A percentile compares a stretch with the other conserved stretches of the same genome.
phyloP scores from a whole-genome alignment of 1,140 invertebrate species.

The Orussus abietinus region DNA sequence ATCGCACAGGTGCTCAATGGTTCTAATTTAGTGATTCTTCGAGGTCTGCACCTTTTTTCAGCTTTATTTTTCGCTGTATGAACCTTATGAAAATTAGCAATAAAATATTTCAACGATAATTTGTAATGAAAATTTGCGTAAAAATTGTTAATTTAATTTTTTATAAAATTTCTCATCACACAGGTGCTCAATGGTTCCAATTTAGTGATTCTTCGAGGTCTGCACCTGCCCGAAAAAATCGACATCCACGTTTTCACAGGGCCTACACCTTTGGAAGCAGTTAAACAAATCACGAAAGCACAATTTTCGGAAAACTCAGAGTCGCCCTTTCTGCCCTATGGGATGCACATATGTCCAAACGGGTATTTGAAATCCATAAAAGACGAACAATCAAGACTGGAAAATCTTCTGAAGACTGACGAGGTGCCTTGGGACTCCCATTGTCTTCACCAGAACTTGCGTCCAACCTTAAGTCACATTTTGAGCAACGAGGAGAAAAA shows the following conservation, averaged over 20 bases:
- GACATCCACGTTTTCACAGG: slow-evolving; percentile 42
- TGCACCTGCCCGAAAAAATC: slow-evolving; percentile 35
- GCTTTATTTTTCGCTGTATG: too few relatives aligned
- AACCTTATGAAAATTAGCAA: too few relatives aligned
- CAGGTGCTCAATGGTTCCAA: slow-evolving; percentile 29
- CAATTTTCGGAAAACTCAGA: slow-evolving; percentile 3
- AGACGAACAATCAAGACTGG: slow-evolving; percentile 14
- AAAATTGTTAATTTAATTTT: too few relatives aligned
- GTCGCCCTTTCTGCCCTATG: slow-evolving; percentile 37
- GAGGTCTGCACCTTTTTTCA: too few relatives aligned
- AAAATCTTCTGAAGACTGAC: too few relatives aligned
- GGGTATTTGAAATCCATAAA: slow-evolving; percentile 10
- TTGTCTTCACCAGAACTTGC: slow-evolving; percentile 22
- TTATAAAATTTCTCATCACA: slow-evolving; percentile 1
- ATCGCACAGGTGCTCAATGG: too few relatives aligned
- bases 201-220: slow-evolving; percentile 27
- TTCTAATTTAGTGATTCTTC: too few relatives aligned
- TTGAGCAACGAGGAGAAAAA: slow-evolving; percentile 1
- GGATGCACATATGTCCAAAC: slow-evolving; percentile 50
- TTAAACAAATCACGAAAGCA: slow-evolving; percentile 47
- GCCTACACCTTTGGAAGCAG: slow-evolving; percentile 46
- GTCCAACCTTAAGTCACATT: slow-evolving; percentile 3
- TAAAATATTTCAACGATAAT: too few relatives aligned
- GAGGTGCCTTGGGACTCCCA: slow-evolving; percentile 23
- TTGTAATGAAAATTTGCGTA: too few relatives aligned